Evolutionary conservation across 2,797 vertebrate species (phyloP).

Genomic region (Gymnoscopelus braueri): DNA sequence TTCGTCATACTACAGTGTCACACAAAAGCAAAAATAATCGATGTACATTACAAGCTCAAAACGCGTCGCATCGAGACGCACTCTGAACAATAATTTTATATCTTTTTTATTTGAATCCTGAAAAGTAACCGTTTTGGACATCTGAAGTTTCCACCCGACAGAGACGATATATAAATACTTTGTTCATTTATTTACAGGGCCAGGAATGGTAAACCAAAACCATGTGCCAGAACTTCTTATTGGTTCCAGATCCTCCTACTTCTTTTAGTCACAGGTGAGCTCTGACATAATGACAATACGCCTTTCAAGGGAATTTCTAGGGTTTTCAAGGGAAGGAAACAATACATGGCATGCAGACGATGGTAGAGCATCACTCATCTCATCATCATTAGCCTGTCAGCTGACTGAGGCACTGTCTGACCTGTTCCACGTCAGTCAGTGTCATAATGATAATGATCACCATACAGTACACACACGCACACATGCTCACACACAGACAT

Average conservation of each 20-base stretch:
- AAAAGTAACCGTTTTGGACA: no score
- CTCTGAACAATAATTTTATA: no score
- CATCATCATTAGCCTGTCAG: conserved; percentile 1
- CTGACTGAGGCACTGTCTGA: conserved; percentile 6
- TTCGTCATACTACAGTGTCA: no score
- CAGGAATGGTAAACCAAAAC: conserved; percentile 33
- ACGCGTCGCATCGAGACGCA: no score
- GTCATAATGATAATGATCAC: background rate
- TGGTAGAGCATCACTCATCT: background rate
- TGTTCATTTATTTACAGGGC: conserved; percentile 44
- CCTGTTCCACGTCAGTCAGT: conserved; percentile 14
- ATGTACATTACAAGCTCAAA: no score
- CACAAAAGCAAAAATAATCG: no score
- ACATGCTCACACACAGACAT: background rate
- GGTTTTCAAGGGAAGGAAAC: background rate
- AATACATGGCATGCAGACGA: conserved; percentile 16
- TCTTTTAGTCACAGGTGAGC: conserved; percentile 61
- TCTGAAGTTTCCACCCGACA: background rate
- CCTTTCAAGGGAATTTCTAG: background rate
- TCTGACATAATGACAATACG: conserved; percentile 11
- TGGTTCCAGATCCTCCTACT: conserved; percentile 53
- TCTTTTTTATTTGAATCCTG: no score
- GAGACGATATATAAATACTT: background rate
- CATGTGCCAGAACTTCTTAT: background rate
- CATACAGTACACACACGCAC: background rate